Conservation (phyloP, 2,888 invertebrate genomes). For the Molorchus minor region DNA sequence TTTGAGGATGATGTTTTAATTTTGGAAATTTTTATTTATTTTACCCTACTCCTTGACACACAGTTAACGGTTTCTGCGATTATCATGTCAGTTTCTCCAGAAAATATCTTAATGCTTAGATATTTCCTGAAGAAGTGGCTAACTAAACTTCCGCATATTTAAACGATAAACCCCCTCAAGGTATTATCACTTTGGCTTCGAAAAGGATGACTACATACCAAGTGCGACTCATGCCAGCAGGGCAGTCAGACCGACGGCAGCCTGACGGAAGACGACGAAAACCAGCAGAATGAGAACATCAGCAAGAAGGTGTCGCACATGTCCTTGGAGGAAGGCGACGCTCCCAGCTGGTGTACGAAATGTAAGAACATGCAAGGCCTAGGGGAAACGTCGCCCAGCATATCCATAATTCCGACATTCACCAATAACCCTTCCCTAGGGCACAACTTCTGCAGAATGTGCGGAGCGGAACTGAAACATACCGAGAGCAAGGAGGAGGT, state of each 20-base stretch:
- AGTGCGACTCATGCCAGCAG: conserved; percentile 44
- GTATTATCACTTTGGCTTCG: conserved; percentile 75
- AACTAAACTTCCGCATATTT: too few relatives aligned
- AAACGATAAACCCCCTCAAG: too few relatives aligned
- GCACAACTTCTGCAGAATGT: conserved; percentile 52
- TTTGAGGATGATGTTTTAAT: too few relatives aligned
- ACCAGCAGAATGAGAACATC: conserved; percentile 47
- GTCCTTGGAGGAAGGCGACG: conserved; percentile 55
- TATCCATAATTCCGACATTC: conserved; percentile 63
- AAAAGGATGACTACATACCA: conserved; percentile 66
- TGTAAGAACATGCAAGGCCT: conserved; percentile 63
- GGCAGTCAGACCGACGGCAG: conserved; percentile 30
- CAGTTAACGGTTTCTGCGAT: too few relatives aligned
- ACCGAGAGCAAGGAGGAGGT: conserved; percentile 47
- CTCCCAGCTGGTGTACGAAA: conserved; percentile 63
- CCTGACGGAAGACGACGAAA: conserved; percentile 36
- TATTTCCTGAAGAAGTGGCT: too few relatives aligned
- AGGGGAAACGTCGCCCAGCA: conserved; percentile 64
- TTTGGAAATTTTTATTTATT: too few relatives aligned
- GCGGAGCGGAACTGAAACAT: conserved; percentile 45
- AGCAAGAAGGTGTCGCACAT: conserved; percentile 58
- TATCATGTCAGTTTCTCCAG: too few relatives aligned
- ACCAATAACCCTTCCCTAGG: conserved; percentile 44
- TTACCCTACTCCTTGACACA: too few relatives aligned
- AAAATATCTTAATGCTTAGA: too few relatives aligned